Base-by-base conservation (phyloP, 2,113 vertebrate genomes). In the pig (Sus scrofa) region DNA sequence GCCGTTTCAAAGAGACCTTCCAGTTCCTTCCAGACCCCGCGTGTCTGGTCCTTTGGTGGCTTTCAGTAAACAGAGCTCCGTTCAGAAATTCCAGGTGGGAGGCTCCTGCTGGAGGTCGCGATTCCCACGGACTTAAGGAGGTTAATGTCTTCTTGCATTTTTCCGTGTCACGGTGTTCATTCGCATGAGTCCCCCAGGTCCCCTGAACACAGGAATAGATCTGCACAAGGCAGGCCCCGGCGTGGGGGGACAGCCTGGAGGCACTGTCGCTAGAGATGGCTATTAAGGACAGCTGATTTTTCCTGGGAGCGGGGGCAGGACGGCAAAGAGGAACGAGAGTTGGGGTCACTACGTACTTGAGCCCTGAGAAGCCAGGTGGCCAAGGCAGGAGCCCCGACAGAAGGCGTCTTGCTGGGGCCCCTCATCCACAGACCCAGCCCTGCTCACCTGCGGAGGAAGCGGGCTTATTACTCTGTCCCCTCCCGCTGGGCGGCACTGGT, bases 171-270 rank as follows among this genome's bases (percentile, higher is more conserved):
- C 1, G 0, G 20, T 24, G 86, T 34, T 68, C 62, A 2, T 70
- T 86, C 39, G 3, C 4, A 1, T 37, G 52, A 74, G 74, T 65
- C 74, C 86, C 94, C 88, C 92, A 0, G 27, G n/a, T 63, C 39
- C 58, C 67, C 34, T 44, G 20, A 65, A 52, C 34, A 67, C 94
- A n/a, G 44, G 94, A 91, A 96, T 68, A 93, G 93, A 84, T 34
- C 52, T 54, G 37, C 77, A 30, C 19, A 18, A 77, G 74, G 83
- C 78, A 14, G 75, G 27, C 50, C 19, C 22, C 2, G 2, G 37
- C 30, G 2, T 37, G 3, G 81, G 68, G 27, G 22, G 70, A 9
- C 39, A 15, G 16, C 8, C 11, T 6, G 11, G 5, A 18, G 78
- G n/a, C 3, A 4, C 70, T 18, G 0, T 32, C 16, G 26, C 71